A percentile compares a stretch with the other conserved stretches of the same genome.
phyloP scores from a whole-genome alignment of 1,140 invertebrate species.

The Meloidogyne chitwoodi region DNA sequence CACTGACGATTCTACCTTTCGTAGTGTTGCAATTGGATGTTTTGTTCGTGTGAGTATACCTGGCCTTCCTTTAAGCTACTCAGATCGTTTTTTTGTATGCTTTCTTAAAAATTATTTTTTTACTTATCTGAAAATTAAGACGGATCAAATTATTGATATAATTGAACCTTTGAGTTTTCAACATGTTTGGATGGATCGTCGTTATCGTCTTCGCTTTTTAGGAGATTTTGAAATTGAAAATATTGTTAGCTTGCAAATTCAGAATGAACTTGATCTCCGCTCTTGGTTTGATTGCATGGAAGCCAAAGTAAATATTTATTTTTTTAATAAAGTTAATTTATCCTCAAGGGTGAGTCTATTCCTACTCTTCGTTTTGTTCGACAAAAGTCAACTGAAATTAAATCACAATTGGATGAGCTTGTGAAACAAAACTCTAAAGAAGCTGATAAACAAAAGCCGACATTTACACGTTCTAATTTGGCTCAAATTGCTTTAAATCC shows the following conservation, averaged over 20 bases:
- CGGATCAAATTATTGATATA: slow-evolving; percentile 12
- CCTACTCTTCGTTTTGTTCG: slow-evolving; percentile 12
- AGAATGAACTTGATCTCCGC: slow-evolving; percentile 3
- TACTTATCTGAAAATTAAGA: neutral
- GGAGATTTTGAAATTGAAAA: slow-evolving; percentile 14
- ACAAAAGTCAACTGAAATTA: neutral
- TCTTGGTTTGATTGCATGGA: slow-evolving; percentile 10
- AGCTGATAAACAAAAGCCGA: neutral
- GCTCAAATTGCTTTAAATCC: slow-evolving; percentile 6
- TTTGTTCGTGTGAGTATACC: slow-evolving; percentile 15
- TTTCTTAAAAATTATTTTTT: neutral
- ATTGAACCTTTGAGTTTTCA: slow-evolving; percentile 4
- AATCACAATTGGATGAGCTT: neutral
- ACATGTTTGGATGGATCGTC: slow-evolving; percentile 15
- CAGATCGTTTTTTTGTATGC: slow-evolving; percentile 1
- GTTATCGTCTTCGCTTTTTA: neutral
- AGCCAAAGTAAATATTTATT: neutral
- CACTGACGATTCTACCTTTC: neutral
- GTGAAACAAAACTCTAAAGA: neutral
- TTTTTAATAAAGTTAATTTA: neutral
- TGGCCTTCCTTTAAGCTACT: slow-evolving; percentile 10
- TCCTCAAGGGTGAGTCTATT: neutral
- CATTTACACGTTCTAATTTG: slow-evolving; percentile 3
- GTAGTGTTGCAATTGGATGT: neutral
- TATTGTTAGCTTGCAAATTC: neutral